A percentile compares a stretch with the other conserved stretches of the same genome.
Conservation (phyloP, 2,888 invertebrate genomes). For the Sipunculus nudus region DNA sequence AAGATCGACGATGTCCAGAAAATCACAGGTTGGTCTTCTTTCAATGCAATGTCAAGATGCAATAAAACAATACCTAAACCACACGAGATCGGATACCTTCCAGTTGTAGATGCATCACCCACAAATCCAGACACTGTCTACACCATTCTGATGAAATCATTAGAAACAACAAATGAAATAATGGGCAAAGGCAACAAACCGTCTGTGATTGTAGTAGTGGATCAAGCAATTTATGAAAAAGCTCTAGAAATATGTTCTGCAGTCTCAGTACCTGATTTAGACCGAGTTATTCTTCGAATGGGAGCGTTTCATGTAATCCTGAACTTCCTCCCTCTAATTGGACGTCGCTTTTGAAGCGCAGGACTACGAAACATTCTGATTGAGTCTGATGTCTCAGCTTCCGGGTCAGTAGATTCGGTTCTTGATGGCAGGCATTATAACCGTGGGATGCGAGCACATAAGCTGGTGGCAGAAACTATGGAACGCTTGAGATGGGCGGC, state of each 20-base stretch:
- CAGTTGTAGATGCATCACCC: background rate
- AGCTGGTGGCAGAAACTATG: background rate
- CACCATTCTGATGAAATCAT: too few relatives aligned
- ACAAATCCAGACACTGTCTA: background rate
- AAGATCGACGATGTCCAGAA: too few relatives aligned
- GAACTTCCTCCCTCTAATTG: background rate
- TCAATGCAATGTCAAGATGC: too few relatives aligned
- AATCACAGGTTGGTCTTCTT: too few relatives aligned
- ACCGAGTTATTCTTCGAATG: background rate
- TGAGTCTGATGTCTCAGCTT: background rate
- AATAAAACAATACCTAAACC: background rate
- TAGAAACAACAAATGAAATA: too few relatives aligned
- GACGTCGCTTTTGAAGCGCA: background rate
- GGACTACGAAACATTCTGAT: background rate
- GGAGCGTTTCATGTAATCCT: constrained; percentile 1
- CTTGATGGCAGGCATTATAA: background rate
- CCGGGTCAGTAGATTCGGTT: background rate
- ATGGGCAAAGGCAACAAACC: background rate
- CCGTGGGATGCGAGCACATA: background rate
- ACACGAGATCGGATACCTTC: background rate
- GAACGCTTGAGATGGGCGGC: background rate
- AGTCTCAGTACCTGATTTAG: background rate
- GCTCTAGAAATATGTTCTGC: background rate
- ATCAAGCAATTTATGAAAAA: background rate
- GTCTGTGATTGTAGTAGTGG: background rate